A percentile compares a stretch with the other conserved stretches of the same genome.
phyloP scores from a whole-genome alignment of 2,888 invertebrate genomes.

The Epinotia brunnichana region DNA sequence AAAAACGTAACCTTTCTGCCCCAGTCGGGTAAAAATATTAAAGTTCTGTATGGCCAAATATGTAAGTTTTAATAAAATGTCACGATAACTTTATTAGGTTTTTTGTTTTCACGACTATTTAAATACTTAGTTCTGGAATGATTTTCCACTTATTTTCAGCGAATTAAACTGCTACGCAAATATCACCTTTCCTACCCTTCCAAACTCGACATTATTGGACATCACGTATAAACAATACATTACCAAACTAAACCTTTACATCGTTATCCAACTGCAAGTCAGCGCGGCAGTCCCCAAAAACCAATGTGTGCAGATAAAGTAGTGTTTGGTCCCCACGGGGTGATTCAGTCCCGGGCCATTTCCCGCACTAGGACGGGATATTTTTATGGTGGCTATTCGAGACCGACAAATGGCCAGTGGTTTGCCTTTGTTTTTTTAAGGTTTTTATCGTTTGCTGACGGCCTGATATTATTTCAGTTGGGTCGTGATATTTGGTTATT shows the following conservation, averaged over 20 bases:
- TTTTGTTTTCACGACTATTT: background rate
- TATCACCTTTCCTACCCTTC: too few species aligned
- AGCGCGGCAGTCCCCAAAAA: slow-evolving; percentile 21
- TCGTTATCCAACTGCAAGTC: slow-evolving; percentile 16
- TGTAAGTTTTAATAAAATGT: too few species aligned
- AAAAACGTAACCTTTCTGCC: too few species aligned
- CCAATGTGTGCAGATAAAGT: slow-evolving; percentile 35
- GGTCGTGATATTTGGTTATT: background rate
- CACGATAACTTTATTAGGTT: too few species aligned
- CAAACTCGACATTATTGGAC: background rate
- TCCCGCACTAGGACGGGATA: slow-evolving; percentile 34
- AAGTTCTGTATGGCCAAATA: too few species aligned
- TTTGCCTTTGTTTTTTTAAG: slow-evolving; percentile 37
- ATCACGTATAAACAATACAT: background rate
- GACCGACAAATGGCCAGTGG: slow-evolving; percentile 38
- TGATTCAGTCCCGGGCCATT: slow-evolving; percentile 32
- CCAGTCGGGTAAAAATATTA: too few species aligned
- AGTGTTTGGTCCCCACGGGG: slow-evolving; percentile 34
- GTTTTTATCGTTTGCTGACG: slow-evolving; percentile 35
- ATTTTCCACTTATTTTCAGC: too few species aligned
- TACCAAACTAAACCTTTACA: slow-evolving; percentile 6
- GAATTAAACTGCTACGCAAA: too few species aligned
- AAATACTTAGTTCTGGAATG: background rate
- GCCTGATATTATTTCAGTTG: slow-evolving; percentile 26
- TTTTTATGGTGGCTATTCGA: slow-evolving; percentile 41